phyloP scores from a whole-genome alignment of 2,888 invertebrate species.

The Hylaea fasciaria region DNA sequence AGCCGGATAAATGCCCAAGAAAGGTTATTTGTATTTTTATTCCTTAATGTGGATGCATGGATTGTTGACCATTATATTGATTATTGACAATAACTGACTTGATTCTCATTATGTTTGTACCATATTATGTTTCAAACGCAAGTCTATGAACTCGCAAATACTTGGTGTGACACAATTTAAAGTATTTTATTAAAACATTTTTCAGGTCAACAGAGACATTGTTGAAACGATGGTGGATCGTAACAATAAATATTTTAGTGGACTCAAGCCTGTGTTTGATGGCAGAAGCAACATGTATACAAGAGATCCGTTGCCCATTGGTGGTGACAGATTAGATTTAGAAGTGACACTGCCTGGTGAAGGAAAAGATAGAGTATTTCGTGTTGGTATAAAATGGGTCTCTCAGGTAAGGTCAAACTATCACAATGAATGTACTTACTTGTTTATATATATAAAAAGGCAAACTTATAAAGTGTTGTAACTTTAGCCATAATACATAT shows the following conservation, averaged over 20 bases:
- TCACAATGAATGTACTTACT: neutral
- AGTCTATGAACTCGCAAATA: neutral
- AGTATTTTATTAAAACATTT: constrained; percentile 34
- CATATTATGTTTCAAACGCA: neutral
- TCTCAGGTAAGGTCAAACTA: constrained; percentile 87
- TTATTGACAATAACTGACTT: too few relatives aligned
- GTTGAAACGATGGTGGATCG: constrained; percentile 99
- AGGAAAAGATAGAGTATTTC: constrained; percentile 98
- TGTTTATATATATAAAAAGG: neutral
- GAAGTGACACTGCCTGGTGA: constrained; percentile 99
- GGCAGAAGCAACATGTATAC: constrained; percentile 99
- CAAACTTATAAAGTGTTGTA: neutral
- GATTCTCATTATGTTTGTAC: neutral
- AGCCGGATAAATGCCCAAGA: constrained; percentile 99
- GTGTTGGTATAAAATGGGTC: constrained; percentile 99
- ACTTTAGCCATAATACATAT: too few relatives aligned
- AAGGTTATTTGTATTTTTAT: constrained; percentile 86
- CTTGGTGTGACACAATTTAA: constrained; percentile 12
- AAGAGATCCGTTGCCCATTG: constrained; percentile 98
- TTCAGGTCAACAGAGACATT: constrained; percentile 95
- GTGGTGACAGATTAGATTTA: constrained; percentile 96
- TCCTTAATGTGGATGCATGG: neutral
- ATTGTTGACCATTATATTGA: too few relatives aligned
- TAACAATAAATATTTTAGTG: constrained; percentile 98
- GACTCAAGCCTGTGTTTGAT: constrained; percentile 99